A percentile compares a stretch with the other conserved stretches of the same genome.
Evolutionary conservation across 2,113 vertebrate species (phyloP).

Genomic region (Leptosomus discolor): DNA sequence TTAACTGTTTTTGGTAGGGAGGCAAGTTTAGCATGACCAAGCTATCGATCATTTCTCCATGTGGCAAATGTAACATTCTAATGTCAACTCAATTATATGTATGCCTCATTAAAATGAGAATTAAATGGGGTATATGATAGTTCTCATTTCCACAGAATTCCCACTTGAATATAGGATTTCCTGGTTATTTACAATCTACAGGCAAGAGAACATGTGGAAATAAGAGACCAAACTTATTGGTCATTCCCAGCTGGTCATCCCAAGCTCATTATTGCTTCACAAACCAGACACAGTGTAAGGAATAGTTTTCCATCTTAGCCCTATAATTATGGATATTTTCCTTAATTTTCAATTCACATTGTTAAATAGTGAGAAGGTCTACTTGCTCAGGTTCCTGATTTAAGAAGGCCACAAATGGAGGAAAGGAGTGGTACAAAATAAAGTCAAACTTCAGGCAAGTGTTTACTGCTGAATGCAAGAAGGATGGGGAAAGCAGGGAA

Average conservation of each 20-base stretch:
- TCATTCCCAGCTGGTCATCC: background rate
- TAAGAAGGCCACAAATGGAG: background rate
- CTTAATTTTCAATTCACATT: background rate
- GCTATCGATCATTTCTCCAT: background rate
- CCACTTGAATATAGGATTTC: background rate
- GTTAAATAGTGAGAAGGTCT: background rate
- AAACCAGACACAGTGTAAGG: background rate
- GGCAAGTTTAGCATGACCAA: background rate
- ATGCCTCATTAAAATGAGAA: constrained; percentile 19
- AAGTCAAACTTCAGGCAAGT: background rate
- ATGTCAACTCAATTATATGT: background rate
- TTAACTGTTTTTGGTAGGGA: background rate
- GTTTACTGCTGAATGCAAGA: background rate
- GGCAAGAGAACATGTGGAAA: background rate
- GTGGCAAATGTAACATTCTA: background rate
- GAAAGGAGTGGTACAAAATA: background rate
- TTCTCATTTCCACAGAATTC: constrained; percentile 33
- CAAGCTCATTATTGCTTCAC: background rate
- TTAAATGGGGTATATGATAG: constrained; percentile 31
- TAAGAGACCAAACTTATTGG: background rate
- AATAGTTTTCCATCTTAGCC: background rate
- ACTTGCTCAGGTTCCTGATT: background rate
- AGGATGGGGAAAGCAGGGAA: background rate
- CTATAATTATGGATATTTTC: background rate
- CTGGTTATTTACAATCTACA: background rate